Percentiles rank a stretch among this genome's conserved stretches.
Conservation (phyloP, 2,888 invertebrate genomes). For the Thecocarcelia acutangulata region DNA sequence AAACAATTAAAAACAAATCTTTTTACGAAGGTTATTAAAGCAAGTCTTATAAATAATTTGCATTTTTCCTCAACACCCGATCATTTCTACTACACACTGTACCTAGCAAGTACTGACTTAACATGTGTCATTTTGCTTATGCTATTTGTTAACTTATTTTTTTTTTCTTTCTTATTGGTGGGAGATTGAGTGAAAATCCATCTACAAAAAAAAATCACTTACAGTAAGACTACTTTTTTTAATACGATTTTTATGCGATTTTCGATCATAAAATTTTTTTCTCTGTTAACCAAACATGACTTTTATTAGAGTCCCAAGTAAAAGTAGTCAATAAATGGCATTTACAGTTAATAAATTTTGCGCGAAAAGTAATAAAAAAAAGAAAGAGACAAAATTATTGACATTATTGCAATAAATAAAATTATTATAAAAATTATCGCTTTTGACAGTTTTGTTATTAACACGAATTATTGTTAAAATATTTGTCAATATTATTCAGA, state of each 20-base stretch:
- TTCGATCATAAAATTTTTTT: slow-evolving; percentile 66
- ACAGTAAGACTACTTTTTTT: slow-evolving; percentile 37
- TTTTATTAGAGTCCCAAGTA: slow-evolving; percentile 65
- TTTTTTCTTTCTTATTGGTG: slow-evolving; percentile 16
- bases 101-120: slow-evolving; percentile 9
- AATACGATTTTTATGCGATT: slow-evolving; percentile 68
- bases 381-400: slow-evolving; percentile 40
- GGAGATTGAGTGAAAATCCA: slow-evolving; percentile 38
- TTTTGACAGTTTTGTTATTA: slow-evolving; percentile 48
- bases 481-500: slow-evolving; percentile 65
- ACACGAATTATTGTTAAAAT: slow-evolving; percentile 58
- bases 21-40: too few relatives aligned
- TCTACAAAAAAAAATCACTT: slow-evolving; percentile 29
- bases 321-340: slow-evolving; percentile 71
- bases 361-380: not conserved
- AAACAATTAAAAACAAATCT: too few relatives aligned
- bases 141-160: slow-evolving; percentile 21
- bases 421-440: slow-evolving; percentile 53
- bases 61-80: not conserved
- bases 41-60: too few relatives aligned
- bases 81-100: slow-evolving; percentile 20
- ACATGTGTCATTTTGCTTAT: slow-evolving; percentile 57
- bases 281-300: slow-evolving; percentile 66
- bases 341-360: slow-evolving; percentile 70
- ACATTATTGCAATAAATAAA: slow-evolving; percentile 51